phyloP scores from a whole-genome alignment of 2,113 vertebrate species.

The Camelus bactrianus region DNA sequence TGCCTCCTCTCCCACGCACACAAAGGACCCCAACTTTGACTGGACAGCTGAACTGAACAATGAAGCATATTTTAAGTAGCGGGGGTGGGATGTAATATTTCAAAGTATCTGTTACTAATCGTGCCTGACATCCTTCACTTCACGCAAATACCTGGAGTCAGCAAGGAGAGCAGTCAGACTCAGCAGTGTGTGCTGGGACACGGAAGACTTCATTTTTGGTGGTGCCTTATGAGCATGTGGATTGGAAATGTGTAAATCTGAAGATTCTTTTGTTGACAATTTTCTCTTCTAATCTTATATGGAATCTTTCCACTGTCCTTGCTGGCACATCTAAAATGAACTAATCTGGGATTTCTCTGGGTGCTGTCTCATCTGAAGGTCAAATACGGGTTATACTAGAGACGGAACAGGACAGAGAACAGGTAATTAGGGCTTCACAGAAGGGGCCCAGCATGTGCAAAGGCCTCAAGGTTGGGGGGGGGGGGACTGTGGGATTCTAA shows the following conservation, averaged over 20 bases:
- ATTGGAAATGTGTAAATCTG: not conserved
- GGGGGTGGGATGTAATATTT: not conserved
- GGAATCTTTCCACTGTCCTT: not conserved
- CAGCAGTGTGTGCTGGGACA: not conserved
- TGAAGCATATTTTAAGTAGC: not conserved
- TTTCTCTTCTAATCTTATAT: not conserved
- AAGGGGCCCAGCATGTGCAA: not conserved
- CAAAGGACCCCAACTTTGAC: not conserved
- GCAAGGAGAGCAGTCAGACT: not conserved
- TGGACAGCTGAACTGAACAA: not conserved
- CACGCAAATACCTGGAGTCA: not conserved
- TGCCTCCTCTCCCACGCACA: not conserved
- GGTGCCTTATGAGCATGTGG: not conserved
- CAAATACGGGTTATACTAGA: not conserved
- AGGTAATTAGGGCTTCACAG: not conserved
- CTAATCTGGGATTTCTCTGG: not conserved
- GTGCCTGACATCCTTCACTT: not conserved
- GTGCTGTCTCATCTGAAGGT: not conserved
- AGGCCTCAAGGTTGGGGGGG: not conserved
- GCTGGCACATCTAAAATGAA: not conserved
- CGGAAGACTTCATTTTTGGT: not conserved
- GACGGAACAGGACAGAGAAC: not conserved
- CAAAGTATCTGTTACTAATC: not conserved
- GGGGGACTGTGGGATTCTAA: not conserved
- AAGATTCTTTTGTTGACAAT: not conserved